Base-by-base conservation (phyloP, 2,888 invertebrate genomes). In the Hirtodrosophila histrioides region DNA sequence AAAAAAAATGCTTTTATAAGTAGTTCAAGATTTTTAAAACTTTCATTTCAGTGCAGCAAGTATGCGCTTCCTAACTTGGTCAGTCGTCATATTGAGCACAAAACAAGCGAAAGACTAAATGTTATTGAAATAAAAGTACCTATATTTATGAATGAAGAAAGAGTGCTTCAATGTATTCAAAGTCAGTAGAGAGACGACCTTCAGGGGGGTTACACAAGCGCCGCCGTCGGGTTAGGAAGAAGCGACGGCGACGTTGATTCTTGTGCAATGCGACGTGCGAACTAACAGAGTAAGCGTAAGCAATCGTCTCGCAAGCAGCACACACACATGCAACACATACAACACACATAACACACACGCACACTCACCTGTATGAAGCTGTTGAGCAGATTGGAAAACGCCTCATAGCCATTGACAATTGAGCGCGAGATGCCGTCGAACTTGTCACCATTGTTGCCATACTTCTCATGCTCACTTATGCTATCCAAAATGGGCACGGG, bases 381-480 rank as follows among this genome's bases (percentile, higher is more conserved):
- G 89, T 94, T 95, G 46, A 95, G 87, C 17, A 95, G 92, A 89
- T 94, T 94, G 31, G 95, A 94, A 39, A 96, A 89, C 4, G 93
- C 93, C 78, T 95, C 95, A 60, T 94, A 94, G 5, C 95, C 94
- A 29, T 93, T 93, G 3, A 96, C 94, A 27, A 96, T 81, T 0
- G 93, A 93, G 56, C 93, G 93, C 0, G 95, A 95, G 27, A 95
- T 91, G 11, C 92, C 92, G 64, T 93, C 93, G 75, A 94, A 94
- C 88, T 93, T 94, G 78, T 95, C 95, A 44, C 92, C 96, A 50
- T 92, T 93, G 88, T 96, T 96, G 17, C 96, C 96, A 88, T 95
- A 96, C 86, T 96, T 96, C 50, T 96, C 96, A 50, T 95, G 93
- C 89, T 96, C 96, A 41, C 91, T 92, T 75, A 95, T 95, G n/a